A percentile compares a stretch with the other conserved stretches of the same genome.
phyloP scores from a whole-genome alignment of 2,888 invertebrate species.

The Sesia bembeciformis region DNA sequence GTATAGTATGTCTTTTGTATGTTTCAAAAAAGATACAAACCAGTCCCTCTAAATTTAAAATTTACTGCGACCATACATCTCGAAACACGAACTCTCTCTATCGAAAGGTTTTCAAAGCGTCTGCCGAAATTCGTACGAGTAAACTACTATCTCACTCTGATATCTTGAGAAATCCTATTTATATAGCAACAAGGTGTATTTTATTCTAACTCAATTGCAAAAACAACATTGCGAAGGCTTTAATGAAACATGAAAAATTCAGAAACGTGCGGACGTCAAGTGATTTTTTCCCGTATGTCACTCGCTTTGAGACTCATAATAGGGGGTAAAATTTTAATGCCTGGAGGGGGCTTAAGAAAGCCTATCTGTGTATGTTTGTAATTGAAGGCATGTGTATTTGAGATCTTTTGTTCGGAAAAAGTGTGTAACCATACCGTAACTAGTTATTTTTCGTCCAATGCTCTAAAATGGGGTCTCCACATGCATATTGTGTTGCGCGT shows the following conservation, averaged over 20 bases:
- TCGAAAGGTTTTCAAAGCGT: not conserved
- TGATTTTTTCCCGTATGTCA: constrained; percentile 30
- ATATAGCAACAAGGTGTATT: not conserved
- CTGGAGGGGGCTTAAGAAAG: constrained; percentile 9
- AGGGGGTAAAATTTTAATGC: constrained; percentile 29
- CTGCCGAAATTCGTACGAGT: not conserved
- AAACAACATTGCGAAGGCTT: constrained; percentile 7
- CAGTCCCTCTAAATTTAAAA: too few species aligned
- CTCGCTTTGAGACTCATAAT: constrained; percentile 27
- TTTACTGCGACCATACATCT: not conserved
- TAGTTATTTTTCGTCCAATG: too few species aligned
- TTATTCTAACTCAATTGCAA: not conserved
- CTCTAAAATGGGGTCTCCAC: too few species aligned
- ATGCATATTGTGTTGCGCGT: too few species aligned
- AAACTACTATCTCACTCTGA: not conserved
- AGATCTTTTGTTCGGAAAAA: not conserved
- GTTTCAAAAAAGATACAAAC: too few species aligned
- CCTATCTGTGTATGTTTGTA: constrained; percentile 1
- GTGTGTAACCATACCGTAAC: too few species aligned
- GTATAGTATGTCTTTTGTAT: too few species aligned
- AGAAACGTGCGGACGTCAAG: constrained; percentile 14
- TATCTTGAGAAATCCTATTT: not conserved
- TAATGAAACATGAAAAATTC: constrained; percentile 38
- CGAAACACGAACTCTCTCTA: not conserved
- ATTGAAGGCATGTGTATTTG: not conserved